These are phyloP conservation scores for Ornithoptera alexandrae DNA, from an alignment of 2,888 invertebrate species.

Conservation along the genomic window DNA sequence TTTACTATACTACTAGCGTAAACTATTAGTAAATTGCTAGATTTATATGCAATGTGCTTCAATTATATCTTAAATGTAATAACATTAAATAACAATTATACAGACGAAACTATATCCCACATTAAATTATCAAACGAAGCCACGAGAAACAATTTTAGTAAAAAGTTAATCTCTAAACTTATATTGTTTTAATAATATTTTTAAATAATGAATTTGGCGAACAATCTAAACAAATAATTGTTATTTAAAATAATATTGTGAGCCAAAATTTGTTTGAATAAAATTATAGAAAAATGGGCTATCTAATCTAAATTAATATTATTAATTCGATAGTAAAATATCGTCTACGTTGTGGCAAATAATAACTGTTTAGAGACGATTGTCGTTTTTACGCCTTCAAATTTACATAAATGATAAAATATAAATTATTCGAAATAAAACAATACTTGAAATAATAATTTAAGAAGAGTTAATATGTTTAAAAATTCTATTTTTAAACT, in stretches of 20 bases:
- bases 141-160: no score
- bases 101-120: no score
- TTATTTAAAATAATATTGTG: neutral
- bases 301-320: conserved; percentile 1
- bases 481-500: conserved; percentile 32
- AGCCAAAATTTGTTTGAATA: no score
- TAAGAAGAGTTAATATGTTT: conserved; percentile 6
- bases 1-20: neutral
- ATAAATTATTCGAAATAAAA: neutral
- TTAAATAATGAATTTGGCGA: neutral
- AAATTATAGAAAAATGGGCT: no score
- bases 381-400: conserved; percentile 4
- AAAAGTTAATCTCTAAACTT: neutral
- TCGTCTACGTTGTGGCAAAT: neutral
- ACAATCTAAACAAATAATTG: no score
- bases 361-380: conserved; percentile 7
- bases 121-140: no score
- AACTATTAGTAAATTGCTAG: neutral
- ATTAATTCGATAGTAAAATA: conserved; percentile 5
- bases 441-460: neutral
- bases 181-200: neutral
- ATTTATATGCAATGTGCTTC: neutral
- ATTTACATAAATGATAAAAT: neutral
- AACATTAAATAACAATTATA: no score
- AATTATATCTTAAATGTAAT: no score